Base-by-base conservation (phyloP, 2,888 invertebrate genomes). In the Rotaria macrura region DNA sequence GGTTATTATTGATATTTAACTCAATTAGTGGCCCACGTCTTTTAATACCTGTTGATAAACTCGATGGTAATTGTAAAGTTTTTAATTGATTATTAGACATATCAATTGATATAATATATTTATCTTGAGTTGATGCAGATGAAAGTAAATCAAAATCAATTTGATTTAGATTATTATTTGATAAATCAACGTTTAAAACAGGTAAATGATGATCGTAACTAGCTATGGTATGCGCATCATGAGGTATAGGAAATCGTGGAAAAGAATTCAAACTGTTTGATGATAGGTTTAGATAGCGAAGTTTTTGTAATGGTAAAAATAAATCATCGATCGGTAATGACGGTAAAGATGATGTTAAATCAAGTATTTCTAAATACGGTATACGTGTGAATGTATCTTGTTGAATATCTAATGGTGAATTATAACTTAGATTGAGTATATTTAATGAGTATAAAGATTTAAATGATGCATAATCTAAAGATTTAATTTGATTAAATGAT, bases 231-330 rank as follows among this genome's bases (percentile, higher is more conserved):
- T 79, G 43, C 5, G 79, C 40, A 79, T 79, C 79, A 43, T 79
- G 43, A 38, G 79, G 79, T 17, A 79, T 34, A 14, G 79, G 79
- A n/a, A 79, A 25, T n/a, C 43, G 79, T 43, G 43, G 40, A 12
- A 79, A n/a, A 38, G 40, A n/a, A 43, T 43, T 43, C n/a, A 79
- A 43, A 79, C n/a, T 25, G n/a, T 79, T 79, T 23, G 25, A n/a
- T 79, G 79, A 43, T 25, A 79, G 9, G 43, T 79, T 79, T 79
- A 79, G n/a, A 79, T 79, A n/a, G 3, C 79, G 43, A n/a, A 79
- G 43, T 79, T 79, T 79, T 79, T 79, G 79, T 79, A 79, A 79
- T 43, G 79, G 79, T 40, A 43, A 25, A 79, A 79, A 79, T 79
- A 79, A 79, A 79, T 79, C 43, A n/a, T 79, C 79, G 5, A 43